Evolutionary conservation across 1,140 invertebrate species (phyloP).

Genomic region (Pinna nobilis): DNA sequence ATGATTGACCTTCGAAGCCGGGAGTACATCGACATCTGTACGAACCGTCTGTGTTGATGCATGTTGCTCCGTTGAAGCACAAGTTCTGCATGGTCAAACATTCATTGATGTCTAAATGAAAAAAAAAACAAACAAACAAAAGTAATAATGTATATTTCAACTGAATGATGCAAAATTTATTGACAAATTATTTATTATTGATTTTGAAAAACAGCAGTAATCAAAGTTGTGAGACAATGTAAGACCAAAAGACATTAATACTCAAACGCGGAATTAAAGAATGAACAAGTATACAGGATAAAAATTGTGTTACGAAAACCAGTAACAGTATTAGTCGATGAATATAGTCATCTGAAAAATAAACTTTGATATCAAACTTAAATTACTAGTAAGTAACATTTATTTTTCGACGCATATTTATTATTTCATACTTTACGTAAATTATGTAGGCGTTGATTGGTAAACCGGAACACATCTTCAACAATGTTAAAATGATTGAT

Average conservation of each 20-base stretch:
- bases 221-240: background rate
- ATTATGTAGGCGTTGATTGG: too few species aligned
- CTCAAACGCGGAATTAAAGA: too few species aligned
- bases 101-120: constrained; percentile 17
- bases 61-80: constrained; percentile 18
- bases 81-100: constrained; percentile 1
- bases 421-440: too few species aligned
- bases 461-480: background rate
- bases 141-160: background rate
- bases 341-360: too few species aligned
- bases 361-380: too few species aligned
- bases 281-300: too few species aligned
- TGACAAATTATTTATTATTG: background rate
- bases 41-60: constrained; percentile 20
- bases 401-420: too few species aligned
- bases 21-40: constrained; percentile 16
- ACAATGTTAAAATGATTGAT: background rate
- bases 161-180: background rate
- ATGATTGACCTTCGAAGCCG: constrained; percentile 13
- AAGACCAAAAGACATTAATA: too few species aligned
- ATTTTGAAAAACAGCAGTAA: background rate
- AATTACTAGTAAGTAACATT: too few species aligned
- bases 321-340: too few species aligned
- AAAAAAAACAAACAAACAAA: background rate
- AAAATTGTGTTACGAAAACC: too few species aligned